Percentiles rank a stretch among this genome's conserved stretches.
phyloP scores from a whole-genome alignment of 2,888 invertebrate genomes.

The Mythimna impura region DNA sequence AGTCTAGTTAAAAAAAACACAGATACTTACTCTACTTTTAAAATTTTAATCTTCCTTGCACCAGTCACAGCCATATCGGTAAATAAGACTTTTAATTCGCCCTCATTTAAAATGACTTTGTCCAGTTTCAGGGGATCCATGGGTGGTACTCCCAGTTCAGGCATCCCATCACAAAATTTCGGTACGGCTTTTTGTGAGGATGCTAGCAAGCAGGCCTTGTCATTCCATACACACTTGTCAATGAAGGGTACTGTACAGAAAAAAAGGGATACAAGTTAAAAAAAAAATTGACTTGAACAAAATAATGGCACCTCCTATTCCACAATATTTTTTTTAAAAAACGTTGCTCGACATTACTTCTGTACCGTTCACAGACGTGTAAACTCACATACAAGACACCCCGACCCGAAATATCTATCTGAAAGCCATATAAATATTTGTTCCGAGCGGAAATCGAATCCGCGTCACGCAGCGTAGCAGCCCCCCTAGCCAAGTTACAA shows the following conservation, averaged over 20 bases:
- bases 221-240: conserved; percentile 48
- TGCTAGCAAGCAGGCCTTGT: conserved; percentile 34
- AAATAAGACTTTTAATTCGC: conserved; percentile 28
- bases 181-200: conserved; percentile 50
- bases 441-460: no score
- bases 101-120: conserved; percentile 10
- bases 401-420: no score
- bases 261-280: not conserved
- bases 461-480: no score
- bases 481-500: no score
- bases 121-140: conserved; percentile 47
- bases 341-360: no score
- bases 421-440: no score
- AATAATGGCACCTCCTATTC: not conserved
- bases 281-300: not conserved
- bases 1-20: no score
- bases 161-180: conserved; percentile 29
- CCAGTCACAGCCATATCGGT: conserved; percentile 32
- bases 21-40: conserved; percentile 50
- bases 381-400: no score
- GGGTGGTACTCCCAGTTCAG: conserved; percentile 25
- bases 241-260: conserved; percentile 50
- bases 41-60: conserved; percentile 15
- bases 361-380: no score
- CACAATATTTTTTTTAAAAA: not conserved